phyloP scores from a whole-genome alignment of 2,113 vertebrate genomes.

The Paratilapia polleni region DNA sequence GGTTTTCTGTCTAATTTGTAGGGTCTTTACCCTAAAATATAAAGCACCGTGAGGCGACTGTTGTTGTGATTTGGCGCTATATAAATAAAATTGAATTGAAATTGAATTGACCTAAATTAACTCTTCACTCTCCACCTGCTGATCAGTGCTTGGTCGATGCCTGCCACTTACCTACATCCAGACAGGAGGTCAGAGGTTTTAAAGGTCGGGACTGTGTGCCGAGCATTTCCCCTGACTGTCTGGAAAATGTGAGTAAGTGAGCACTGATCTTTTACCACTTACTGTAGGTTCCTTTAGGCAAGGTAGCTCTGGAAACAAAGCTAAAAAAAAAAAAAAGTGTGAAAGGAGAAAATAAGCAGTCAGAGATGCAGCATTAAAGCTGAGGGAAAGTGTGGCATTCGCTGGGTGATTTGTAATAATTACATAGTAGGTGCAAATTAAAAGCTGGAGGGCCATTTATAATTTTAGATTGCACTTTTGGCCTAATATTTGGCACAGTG shows the following conservation, averaged over 20 bases:
- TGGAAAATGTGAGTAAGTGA: constrained; percentile 47
- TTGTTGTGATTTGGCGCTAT: too few species aligned
- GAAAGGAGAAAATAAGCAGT: background rate
- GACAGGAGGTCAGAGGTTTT: constrained; percentile 17
- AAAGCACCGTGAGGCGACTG: too few species aligned
- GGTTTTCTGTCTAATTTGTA: too few species aligned
- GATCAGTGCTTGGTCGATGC: background rate
- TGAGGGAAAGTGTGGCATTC: constrained; percentile 15
- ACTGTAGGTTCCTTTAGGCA: background rate
- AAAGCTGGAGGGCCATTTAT: constrained; percentile 44
- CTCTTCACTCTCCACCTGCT: background rate
- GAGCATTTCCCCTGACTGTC: background rate
- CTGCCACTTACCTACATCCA: background rate
- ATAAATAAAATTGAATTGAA: too few species aligned
- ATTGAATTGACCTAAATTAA: too few species aligned
- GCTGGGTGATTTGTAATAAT: constrained; percentile 46
- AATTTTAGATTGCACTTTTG: constrained; percentile 37
- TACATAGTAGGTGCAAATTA: constrained; percentile 42
- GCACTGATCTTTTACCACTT: constrained; percentile 34
- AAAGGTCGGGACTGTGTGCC: background rate
- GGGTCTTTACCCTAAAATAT: too few species aligned
- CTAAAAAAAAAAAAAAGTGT: accelerated
- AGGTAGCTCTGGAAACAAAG: background rate
- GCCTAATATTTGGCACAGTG: constrained; percentile 34
- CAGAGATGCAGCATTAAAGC: background rate